Conservation (phyloP, 35 echinoderm and acorn worm genomes). For the Heliocidaris tuberculata region DNA sequence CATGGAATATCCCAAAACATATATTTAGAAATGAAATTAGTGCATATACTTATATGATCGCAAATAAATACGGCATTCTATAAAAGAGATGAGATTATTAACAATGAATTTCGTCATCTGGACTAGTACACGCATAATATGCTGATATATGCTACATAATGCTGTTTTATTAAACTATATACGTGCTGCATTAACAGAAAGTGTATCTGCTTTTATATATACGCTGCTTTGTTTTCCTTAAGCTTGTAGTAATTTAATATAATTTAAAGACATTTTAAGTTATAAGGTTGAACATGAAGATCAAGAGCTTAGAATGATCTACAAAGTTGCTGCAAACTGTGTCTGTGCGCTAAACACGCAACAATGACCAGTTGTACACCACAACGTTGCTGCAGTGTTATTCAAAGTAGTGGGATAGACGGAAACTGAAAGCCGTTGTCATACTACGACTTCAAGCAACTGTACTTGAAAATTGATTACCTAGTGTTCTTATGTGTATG, state of each 20-base stretch:
- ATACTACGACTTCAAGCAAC: not conserved
- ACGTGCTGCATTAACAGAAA: not conserved
- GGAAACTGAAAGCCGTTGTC: not conserved
- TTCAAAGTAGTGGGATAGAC: not conserved
- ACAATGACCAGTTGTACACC: not conserved
- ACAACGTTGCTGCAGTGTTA: not conserved
- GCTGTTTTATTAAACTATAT: not conserved
- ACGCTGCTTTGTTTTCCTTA: not conserved
- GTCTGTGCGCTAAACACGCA: not conserved
- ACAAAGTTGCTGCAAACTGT: conserved; percentile 3
- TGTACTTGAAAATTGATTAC: not conserved
- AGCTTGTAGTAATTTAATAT: not conserved
- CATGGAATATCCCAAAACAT: not conserved
- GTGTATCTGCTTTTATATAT: not conserved
- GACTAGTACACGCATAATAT: not conserved
- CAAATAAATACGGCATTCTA: too few species aligned
- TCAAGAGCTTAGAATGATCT: not conserved
- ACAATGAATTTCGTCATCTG: too few species aligned
- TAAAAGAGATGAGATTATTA: too few species aligned
- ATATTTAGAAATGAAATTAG: too few species aligned
- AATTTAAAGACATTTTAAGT: not conserved
- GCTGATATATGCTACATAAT: not conserved
- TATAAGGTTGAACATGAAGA: not conserved
- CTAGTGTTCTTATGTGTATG: not conserved
- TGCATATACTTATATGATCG: too few species aligned